These are phyloP conservation scores for Euschistus heros DNA, from an alignment of 1,140 invertebrate species.

Conservation along the genomic window DNA sequence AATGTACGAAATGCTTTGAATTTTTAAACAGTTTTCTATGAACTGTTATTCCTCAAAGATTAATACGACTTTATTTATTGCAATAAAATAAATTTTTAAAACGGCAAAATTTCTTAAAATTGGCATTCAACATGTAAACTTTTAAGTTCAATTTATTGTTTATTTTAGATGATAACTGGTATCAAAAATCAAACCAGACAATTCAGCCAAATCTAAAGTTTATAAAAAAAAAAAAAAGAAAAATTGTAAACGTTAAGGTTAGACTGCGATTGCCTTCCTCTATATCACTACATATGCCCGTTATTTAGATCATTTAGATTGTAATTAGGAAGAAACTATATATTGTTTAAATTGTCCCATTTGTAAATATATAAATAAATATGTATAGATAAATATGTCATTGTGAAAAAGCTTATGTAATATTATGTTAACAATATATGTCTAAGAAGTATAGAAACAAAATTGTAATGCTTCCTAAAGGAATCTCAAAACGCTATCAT, in stretches of 20 bases:
- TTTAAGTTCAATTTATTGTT: not conserved
- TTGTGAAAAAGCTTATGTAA: slow-evolving; percentile 21
- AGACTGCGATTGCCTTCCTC: slow-evolving; percentile 19
- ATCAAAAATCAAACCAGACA: not conserved
- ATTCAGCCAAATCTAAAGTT: too few species aligned
- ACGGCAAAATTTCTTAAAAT: not conserved
- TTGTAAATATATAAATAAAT: slow-evolving; percentile 26
- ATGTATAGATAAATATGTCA: slow-evolving; percentile 20
- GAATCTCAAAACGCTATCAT: slow-evolving; percentile 24
- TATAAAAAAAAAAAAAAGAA: not conserved
- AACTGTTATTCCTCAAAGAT: too few species aligned
- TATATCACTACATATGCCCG: slow-evolving; percentile 14
- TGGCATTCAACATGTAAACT: not conserved
- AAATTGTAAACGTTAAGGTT: slow-evolving; percentile 15
- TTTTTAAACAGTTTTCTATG: too few species aligned
- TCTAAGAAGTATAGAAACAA: slow-evolving; percentile 18
- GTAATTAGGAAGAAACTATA: slow-evolving; percentile 16
- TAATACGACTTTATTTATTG: too few species aligned
- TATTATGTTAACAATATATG: slow-evolving; percentile 20
- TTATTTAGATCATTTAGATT: slow-evolving; percentile 6
- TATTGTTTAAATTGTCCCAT: slow-evolving; percentile 11
- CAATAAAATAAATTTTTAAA: too few species aligned
- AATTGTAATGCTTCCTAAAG: slow-evolving; percentile 28
- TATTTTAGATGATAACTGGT: not conserved
- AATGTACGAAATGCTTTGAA: too few species aligned